Conservation (phyloP, 2,888 invertebrate species). For the Netelia fuscicornis region DNA sequence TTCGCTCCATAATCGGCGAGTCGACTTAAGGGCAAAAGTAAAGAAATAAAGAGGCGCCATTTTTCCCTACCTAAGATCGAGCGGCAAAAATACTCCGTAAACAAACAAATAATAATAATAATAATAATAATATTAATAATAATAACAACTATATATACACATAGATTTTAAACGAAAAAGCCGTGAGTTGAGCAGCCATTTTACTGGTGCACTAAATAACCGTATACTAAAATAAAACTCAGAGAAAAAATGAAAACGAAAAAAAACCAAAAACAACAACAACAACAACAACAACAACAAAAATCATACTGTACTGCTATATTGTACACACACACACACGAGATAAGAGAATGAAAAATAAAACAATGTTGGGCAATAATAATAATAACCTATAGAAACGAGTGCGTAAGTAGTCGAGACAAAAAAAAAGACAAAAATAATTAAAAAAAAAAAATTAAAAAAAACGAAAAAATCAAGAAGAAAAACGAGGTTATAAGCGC, state of each 20-base stretch:
- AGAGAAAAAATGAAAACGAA: conserved; percentile 28
- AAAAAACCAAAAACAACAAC: conserved; percentile 28
- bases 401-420: conserved; percentile 13
- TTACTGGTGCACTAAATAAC: conserved; percentile 63
- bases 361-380: conserved; percentile 67
- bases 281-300: conserved; percentile 29
- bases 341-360: conserved; percentile 60
- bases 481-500: conserved; percentile 48
- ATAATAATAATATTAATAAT: background rate
- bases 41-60: conserved; percentile 27
- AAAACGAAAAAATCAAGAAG: background rate
- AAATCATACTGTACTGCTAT: conserved; percentile 54
- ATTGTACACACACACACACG: conserved; percentile 46
- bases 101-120: conserved; percentile 14
- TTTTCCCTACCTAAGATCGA: conserved; percentile 49
- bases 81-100: conserved; percentile 27
- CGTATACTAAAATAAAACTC: conserved; percentile 45
- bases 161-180: conserved; percentile 56
- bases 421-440: too few relatives aligned
- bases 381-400: conserved; percentile 47
- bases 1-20: background rate
- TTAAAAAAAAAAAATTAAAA: too few relatives aligned
- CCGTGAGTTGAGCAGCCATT: conserved; percentile 63
- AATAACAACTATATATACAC: conserved; percentile 39
- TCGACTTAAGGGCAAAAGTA: conserved; percentile 18